Evolutionary conservation across 2,888 invertebrate species (phyloP), one percentile per base, ranked within the genome.

Genomic region (Ashinkailepas kermadecensis): DNA sequence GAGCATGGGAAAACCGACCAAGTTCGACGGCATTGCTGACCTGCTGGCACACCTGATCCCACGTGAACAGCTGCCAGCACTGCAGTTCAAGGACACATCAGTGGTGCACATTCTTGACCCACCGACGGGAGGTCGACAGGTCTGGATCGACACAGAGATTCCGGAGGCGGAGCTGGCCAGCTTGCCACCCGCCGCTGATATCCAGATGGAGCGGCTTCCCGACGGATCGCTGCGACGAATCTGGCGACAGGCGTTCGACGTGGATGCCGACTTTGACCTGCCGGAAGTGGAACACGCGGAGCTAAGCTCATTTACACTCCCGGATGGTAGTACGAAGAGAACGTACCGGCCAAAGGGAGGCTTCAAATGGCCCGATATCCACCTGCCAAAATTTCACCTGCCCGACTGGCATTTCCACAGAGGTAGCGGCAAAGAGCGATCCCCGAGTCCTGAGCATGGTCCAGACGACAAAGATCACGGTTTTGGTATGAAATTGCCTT

Each of bases 211-310:
- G 23, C 23, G 2, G 23, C 23, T 58, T 11, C 57, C n/a, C 7
- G 58, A 79, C 21, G 79, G 79, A 0, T 23, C 23, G 6, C 15
- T 79, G 57, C 57, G 54, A 7, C 79, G 21, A 7, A 67, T 81
- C 9, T 58, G 64, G 70, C 58, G 64, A 23, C 80, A 54, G 18
- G 54, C 74, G 18, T 70, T 80, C 18, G 80, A 82, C 9, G 80
- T 70, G 10, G 81, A 80, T 64, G 81, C 81, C 62, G 81, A 81
- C 65, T 23, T 82, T 67, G 82, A 81, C 15, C 54, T 83, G 18
- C 81, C 81, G 18, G 67, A 81, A 25, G 59, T 80, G 25, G 82
- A 82, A 39, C 65, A 74, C 57, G 82, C 81, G n/a, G 81, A 82
- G 54, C 23, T 82, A 15, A 21, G 81, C 54, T 80, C 81, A 25